These are phyloP conservation scores for Matsumyia berberina DNA, from an alignment of 2,888 invertebrate genomes.

Conservation along the genomic window DNA sequence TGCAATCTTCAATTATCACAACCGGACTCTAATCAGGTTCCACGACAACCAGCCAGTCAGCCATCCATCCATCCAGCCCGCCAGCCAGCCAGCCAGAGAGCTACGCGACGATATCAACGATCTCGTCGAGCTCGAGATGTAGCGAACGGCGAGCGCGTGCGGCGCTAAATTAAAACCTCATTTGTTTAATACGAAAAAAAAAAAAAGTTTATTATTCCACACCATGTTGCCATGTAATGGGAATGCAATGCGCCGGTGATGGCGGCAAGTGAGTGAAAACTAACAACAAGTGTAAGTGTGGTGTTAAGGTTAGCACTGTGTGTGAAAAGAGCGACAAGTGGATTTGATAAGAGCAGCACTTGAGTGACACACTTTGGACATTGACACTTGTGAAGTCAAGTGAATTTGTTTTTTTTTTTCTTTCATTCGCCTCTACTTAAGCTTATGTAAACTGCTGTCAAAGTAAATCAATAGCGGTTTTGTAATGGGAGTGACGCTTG, in stretches of 20 bases:
- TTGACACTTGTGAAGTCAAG: constrained; percentile 45
- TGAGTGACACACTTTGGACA: constrained; percentile 51
- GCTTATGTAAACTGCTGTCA: constrained; percentile 3
- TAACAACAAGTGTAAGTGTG: constrained; percentile 14
- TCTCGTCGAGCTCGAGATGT: constrained; percentile 39
- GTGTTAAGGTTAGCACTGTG: constrained; percentile 12
- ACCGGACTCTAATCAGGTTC: constrained; percentile 67
- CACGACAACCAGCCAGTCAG: constrained; percentile 35
- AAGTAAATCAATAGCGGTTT: no score
- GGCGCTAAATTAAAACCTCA: constrained; percentile 68
- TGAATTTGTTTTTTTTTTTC: background rate
- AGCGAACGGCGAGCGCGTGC: constrained; percentile 54
- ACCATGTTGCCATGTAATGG: constrained; percentile 46
- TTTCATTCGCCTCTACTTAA: background rate
- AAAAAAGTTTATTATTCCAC: background rate
- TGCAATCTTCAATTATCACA: constrained; percentile 67
- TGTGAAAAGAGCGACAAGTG: constrained; percentile 31
- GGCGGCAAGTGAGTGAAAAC: constrained; percentile 19
- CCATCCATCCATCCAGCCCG: constrained; percentile 8
- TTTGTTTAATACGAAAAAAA: constrained; percentile 46
- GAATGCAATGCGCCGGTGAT: constrained; percentile 17
- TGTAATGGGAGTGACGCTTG: no score
- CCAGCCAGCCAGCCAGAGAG: constrained; percentile 1
- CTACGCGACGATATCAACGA: constrained; percentile 48
- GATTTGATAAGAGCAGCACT: constrained; percentile 49